Evolutionary conservation across 1,140 invertebrate genomes (phyloP).

Genomic region (Lordiphosa stackelbergi): DNA sequence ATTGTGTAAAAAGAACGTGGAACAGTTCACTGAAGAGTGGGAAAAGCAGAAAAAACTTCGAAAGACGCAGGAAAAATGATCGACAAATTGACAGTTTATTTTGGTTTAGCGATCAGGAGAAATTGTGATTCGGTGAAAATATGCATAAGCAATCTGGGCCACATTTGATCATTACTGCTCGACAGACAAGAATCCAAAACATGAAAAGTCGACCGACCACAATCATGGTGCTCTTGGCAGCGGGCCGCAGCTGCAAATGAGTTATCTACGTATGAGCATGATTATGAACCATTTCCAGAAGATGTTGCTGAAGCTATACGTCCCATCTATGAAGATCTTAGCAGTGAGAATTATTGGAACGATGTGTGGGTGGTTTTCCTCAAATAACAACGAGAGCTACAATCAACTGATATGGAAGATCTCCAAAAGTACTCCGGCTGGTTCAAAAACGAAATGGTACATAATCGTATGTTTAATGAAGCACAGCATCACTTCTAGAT

Average conservation of each 20-base stretch:
- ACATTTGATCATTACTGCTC: constrained; percentile 60
- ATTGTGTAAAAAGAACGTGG: constrained; percentile 17
- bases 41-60: constrained; percentile 34
- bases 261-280: background rate
- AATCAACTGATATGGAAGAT: constrained; percentile 8
- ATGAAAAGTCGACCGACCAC: constrained; percentile 39
- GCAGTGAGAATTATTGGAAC: constrained; percentile 5
- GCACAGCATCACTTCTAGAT: no score
- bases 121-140: constrained; percentile 54
- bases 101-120: constrained; percentile 60
- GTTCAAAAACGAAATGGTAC: background rate
- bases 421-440: constrained; percentile 23
- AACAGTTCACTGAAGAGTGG: background rate
- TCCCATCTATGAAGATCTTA: constrained; percentile 15
- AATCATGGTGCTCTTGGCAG: no score
- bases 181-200: no score
- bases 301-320: background rate
- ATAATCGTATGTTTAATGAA: no score
- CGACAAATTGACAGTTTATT: constrained; percentile 53
- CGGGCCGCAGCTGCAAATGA: no score
- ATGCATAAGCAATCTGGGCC: constrained; percentile 68
- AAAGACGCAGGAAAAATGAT: constrained; percentile 48
- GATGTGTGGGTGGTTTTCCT: constrained; percentile 13
- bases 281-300: no score
- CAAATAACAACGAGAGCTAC: constrained; percentile 12